A percentile compares a stretch with the other conserved stretches of the same genome.
These are phyloP conservation scores for Rhegmatorhina hoffmannsi DNA, from an alignment of 2,113 vertebrate genomes.

Conservation along the genomic window DNA sequence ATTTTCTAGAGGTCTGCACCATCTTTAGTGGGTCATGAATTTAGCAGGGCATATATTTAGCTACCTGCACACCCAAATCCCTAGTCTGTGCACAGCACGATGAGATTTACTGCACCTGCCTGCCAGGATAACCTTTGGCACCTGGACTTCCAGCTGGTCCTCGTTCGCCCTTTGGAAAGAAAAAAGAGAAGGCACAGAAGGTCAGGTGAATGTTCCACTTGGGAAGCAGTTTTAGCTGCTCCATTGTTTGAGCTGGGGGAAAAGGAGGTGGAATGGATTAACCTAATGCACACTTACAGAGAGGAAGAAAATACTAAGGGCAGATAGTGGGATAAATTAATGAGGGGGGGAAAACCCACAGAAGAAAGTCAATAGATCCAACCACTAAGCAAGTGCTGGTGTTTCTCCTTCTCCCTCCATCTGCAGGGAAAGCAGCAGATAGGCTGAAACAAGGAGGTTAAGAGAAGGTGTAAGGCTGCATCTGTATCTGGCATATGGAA, in stretches of 20 bases:
- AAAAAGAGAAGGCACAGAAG: constrained; percentile 21
- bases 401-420: background rate
- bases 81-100: constrained; percentile 81
- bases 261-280: background rate
- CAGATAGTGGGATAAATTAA: background rate
- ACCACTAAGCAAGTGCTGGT: background rate
- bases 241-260: background rate
- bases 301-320: background rate
- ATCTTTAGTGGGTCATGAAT: background rate
- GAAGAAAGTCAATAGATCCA: constrained; percentile 2
- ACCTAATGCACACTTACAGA: background rate
- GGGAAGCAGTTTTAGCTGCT: background rate
- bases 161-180: constrained; percentile 83
- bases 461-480: constrained; percentile 58
- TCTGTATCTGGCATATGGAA: constrained; percentile 76
- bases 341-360: background rate
- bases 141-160: constrained; percentile 92
- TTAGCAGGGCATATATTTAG: background rate
- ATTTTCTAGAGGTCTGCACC: background rate
- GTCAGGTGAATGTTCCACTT: background rate
- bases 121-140: constrained; percentile 99
- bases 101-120: constrained; percentile 99
- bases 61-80: constrained; percentile 72
- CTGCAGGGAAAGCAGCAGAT: constrained; percentile 8
- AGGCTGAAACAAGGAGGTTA: constrained; percentile 50